phyloP scores from a whole-genome alignment of 53 echinoderm and acorn worm species.

The Arbacia lixula region DNA sequence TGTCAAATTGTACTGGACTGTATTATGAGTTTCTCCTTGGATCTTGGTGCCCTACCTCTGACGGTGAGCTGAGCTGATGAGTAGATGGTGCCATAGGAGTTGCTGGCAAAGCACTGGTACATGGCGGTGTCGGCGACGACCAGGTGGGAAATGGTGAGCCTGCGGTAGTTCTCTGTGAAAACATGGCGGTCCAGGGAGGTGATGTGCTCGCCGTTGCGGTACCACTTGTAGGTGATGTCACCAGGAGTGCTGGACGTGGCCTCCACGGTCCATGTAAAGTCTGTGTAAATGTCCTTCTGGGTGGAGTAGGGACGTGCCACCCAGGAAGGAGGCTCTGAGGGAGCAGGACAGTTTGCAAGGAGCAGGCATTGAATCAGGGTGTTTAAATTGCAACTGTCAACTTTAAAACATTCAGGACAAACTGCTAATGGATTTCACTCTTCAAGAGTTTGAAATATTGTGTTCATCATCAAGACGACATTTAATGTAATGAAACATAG shows the following conservation, averaged over 20 bases:
- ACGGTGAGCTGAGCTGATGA: conserved; percentile 85
- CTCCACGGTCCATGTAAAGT: conserved; percentile 16
- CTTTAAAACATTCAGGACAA: too few species aligned
- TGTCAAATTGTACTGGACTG: not conserved
- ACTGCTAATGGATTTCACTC: too few species aligned
- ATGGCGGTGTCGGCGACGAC: conserved; percentile 74
- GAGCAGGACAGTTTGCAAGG: too few species aligned
- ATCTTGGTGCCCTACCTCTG: conserved; percentile 73
- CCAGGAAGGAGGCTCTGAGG: conserved; percentile 19
- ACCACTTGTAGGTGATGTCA: conserved; percentile 8
- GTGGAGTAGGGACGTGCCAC: not conserved
- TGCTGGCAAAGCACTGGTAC: conserved; percentile 90
- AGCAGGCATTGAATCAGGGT: too few species aligned
- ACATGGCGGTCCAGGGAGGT: not conserved
- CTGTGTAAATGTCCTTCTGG: conserved; percentile 40
- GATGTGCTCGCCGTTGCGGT: conserved; percentile 13
- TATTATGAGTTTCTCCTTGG: not conserved
- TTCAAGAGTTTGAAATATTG: too few species aligned
- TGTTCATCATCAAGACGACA: too few species aligned
- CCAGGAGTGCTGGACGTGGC: not conserved
- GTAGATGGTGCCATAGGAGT: conserved; percentile 62
- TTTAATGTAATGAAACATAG: too few species aligned
- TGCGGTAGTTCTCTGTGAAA: conserved; percentile 5
- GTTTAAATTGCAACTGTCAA: too few species aligned
- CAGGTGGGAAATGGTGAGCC: conserved; percentile 14